Base-by-base conservation (phyloP, 2,797 vertebrate species). In the Erethizon dorsatum region DNA sequence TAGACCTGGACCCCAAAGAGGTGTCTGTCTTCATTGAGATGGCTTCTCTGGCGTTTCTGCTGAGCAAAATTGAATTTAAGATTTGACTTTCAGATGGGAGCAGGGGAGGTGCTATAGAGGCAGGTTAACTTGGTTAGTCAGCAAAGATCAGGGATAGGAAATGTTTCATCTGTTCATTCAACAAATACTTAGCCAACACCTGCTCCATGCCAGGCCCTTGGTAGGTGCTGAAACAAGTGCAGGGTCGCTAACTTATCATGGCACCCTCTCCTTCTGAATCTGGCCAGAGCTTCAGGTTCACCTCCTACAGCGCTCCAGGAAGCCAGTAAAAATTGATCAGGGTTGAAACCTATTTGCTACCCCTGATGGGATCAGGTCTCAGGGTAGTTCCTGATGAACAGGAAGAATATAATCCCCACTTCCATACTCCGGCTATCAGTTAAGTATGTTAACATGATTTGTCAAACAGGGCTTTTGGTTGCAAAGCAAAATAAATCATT, bases 401-500 rank as follows among this genome's bases (percentile, higher is more conserved):
- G 37, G 41, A 83, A 95, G 77, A 87, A 7, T 61, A 80, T 82
- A 91, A 80, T 57, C 61, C 45, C 50, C 47, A 31, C 17, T 75
- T 52, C 63, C 33, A 33, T 33, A n/a, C 41, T 28, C 56, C 14
- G 54, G 37, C 61, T 94, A 63, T 63, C 5, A 80, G 63, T 83
- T 83, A 91, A 82, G 33, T 50, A 52, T 37, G 69, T 88, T 86
- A 96, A 69, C 50, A 33, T 50, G 54, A 78, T 92, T 97, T 95
- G 82, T 96, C 90, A 91, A 75, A 82, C 12, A 54, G 82, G 61
- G 41, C 50, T 83, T 88, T 89, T 20, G 45, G 50, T 73, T 93
- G 65, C 91, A 93, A 92, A 93, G 47, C 89, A 87, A 65, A 91
- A 83, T 91, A 96, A 96, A 95, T 52, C 37, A 22, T 24, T 93